Percentiles rank a stretch among this genome's conserved stretches.
phyloP scores from a whole-genome alignment of 1,140 invertebrate species.

The Habropoda laboriosa region DNA sequence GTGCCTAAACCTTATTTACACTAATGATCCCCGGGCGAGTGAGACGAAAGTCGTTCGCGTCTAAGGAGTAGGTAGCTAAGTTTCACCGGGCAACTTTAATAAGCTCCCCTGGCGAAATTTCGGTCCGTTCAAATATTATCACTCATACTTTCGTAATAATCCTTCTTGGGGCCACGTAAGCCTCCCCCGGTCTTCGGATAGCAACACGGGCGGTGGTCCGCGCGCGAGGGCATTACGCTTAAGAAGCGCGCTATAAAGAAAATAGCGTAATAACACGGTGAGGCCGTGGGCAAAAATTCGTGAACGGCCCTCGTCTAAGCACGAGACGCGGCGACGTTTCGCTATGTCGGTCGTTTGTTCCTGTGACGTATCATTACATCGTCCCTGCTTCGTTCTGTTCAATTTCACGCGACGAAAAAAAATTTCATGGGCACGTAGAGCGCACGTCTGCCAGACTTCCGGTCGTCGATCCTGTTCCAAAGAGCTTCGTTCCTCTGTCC shows the following conservation, averaged over 20 bases:
- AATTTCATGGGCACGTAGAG: slow-evolving; percentile 15
- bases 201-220: neutral
- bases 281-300: slow-evolving; percentile 17
- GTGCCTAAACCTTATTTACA: slow-evolving; percentile 28
- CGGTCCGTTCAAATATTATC: slow-evolving; percentile 48
- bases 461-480: slow-evolving; percentile 42
- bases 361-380: slow-evolving; percentile 46
- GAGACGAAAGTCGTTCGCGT: neutral
- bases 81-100: slow-evolving; percentile 26
- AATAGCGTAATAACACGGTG: slow-evolving; percentile 56
- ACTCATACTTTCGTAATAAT: slow-evolving; percentile 45
- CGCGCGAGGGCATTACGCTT: slow-evolving; percentile 11
- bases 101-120: slow-evolving; percentile 27
- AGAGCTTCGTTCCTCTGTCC: slow-evolving; percentile 33
- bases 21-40: neutral
- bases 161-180: slow-evolving; percentile 3
- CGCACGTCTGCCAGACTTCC: slow-evolving; percentile 62
- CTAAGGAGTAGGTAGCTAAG: neutral
- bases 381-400: slow-evolving; percentile 39
- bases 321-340: neutral
- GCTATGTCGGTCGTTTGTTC: neutral
- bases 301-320: neutral
- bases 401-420: slow-evolving; percentile 51
- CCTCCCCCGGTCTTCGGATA: slow-evolving; percentile 5
- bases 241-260: slow-evolving; percentile 13